Base-by-base conservation (phyloP, 2,888 invertebrate genomes). In the Tineola bisselliella region DNA sequence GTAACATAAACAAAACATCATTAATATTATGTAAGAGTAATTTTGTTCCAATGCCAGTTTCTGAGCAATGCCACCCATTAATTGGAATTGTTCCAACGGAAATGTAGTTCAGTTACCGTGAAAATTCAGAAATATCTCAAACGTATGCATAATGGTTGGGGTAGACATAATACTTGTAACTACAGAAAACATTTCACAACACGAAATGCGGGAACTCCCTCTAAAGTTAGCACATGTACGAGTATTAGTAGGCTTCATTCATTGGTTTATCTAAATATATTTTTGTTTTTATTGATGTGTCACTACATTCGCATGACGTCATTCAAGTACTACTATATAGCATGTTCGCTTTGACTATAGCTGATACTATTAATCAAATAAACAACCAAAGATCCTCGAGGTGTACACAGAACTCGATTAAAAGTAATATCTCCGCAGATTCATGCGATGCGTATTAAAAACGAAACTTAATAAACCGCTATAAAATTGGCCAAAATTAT, bases 71-170 rank as follows among this genome's bases (percentile, higher is more conserved):
- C 58, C 33, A 58, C 15, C 31, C 30, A 15, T 33, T 54, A 38
- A 4, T 58, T 58, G 58, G 58, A 31, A 58, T 30, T 10, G 12
- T 10, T 33, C 58, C 58, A 58, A 58, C 31, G 33, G 33, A 58
- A 58, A 58, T 33, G 18, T 58, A 58, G 58, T 58, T 58, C 33
- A 58, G n/a, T 58, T 17, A n/a, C 31, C 58, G 58, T 33, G 33
- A 58, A 58, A 58, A 58, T 33, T 58, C 17, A 33, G 33, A 33
- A 58, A 58, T 58, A 58, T 58, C 17, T 58, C 58, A 15, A 13
- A 58, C 54, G 15, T 48, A 48, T 17, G 48, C 48, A 48, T 48
- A 48, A 48, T 48, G 48, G 17, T 15, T 13, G 48, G 48, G 48
- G 48, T 48, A 48, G 48, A 48, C 48, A 48, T 48, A 48, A 48